Evolutionary conservation across 2,113 vertebrate species (phyloP), one percentile per base, ranked within the genome.

Genomic region (Melanotaenia duboulayi): DNA sequence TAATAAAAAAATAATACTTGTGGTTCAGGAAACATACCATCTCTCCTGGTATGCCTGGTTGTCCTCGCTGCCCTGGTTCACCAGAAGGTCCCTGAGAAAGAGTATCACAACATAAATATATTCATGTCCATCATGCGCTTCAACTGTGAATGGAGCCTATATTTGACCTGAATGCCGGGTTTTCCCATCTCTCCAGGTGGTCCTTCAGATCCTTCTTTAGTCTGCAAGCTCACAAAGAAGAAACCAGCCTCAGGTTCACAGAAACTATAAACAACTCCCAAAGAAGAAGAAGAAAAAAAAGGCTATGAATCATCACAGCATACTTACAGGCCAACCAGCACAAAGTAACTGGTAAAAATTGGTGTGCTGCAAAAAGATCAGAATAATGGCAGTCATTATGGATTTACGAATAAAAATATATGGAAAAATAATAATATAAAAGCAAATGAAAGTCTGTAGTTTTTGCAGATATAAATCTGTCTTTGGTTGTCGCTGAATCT

Each of bases 261-360:
- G n/a, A 22, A 56, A 48, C 39, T 8, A 17, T 20, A 35, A 54
- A 65, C 10, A 39, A 44, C 7, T 42, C 13, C 8, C 1, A 48
- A 13, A 28, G 76, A 28, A 46, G 19, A 51, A n/a, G 32, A 50
- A 20, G 24, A 20, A 22, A 66, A 28, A 23, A 56, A 22, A 62
- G n/a, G 24, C 19, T 46, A 37, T 49, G 11, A n/a, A 40, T 37
- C 8, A 22, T 69, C 60, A 58, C 60, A 46, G 25, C 7, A 42
- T 91, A 96, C 96, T 96, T 93, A 97, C 96, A 89, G 96, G 96
- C 96, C 96, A 97, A 65, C 95, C 95, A 0, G 93, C 80, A 0
- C 74, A 81, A 7, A 97, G 93, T 11, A 96, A 82, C 87, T 97
- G 96, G 92, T 95, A 96, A 84, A 96, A 92, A 0, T 91, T 90